Evolutionary conservation across 2,113 vertebrate genomes (phyloP), one percentile per base, ranked within the genome.

Genomic region (Ammospiza nelsoni): DNA sequence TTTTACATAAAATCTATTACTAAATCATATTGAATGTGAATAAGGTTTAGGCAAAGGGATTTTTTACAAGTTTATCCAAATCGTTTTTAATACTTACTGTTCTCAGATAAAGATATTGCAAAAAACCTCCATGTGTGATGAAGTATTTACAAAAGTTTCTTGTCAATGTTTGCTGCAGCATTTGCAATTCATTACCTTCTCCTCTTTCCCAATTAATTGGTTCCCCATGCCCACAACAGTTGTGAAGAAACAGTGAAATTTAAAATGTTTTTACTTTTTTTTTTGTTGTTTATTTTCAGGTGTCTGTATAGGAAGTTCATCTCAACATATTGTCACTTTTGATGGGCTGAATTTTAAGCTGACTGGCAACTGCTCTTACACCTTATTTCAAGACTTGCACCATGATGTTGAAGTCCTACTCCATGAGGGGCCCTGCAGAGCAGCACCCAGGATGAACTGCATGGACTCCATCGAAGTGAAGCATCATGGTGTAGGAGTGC

Each of bases 291-390:
- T 41, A 16, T 68, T 48, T 66, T 55, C 93, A 99, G 99, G 99
- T 95, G 97, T 98, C 76, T 99, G 99, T 67, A 99, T 98, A 77
- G 99, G 99, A 83, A 99, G 99, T 92, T 99, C 99, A 21, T 99
- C 98, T 78, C 98, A 97, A 94, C 99, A 99, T 41, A 98, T 99
- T 8, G 98, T 99, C 93, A 98, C 99, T 58, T 99, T 99, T 49
- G 98, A 99, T 43, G 98, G 99, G 15, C 95, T 98, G 80, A 98
- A 99, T 55, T 98, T 99, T 63, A 98, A 98, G 94, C 95, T 99
- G 88, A 97, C 98, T 4, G 98, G 99, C 19, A 97, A 97, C 91
- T 99, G 99, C 94, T 99, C 99, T 29, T 99, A 99, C 37, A 97
- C 98, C 49, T 96, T 99, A 57, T 98, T 99, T 94, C 96, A 93